Percentiles rank a stretch among this genome's conserved stretches.
Conservation (phyloP, 2,888 invertebrate genomes). For the Pilophorus perplexus region DNA sequence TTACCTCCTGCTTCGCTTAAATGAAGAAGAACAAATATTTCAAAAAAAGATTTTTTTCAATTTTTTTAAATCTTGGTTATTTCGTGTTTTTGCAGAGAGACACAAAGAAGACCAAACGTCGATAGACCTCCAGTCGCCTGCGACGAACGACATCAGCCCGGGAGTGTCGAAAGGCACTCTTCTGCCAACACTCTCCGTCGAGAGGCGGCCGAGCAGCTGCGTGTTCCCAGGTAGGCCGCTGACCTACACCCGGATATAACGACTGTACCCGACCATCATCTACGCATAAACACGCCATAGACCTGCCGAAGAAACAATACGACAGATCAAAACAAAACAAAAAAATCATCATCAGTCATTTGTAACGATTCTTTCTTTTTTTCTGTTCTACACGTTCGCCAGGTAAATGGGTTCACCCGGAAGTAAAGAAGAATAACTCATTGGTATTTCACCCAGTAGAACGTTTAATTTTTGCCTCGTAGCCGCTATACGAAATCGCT, state of each 20-base stretch:
- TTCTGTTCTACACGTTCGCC: slow-evolving; percentile 6
- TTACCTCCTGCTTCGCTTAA: too few relatives aligned
- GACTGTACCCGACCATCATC: too few relatives aligned
- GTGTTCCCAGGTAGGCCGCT: slow-evolving; percentile 36
- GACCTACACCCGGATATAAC: slow-evolving; percentile 23
- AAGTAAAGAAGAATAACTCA: not conserved
- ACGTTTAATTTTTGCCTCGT: not conserved
- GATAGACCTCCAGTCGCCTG: slow-evolving; percentile 77
- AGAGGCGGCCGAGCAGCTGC: slow-evolving; percentile 42
- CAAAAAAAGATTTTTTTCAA: too few relatives aligned
- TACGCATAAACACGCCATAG: too few relatives aligned
- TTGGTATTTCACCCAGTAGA: slow-evolving; percentile 1
- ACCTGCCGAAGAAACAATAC: too few relatives aligned
- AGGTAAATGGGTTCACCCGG: slow-evolving; percentile 8
- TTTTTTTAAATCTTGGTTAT: too few relatives aligned
- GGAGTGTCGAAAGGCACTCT: slow-evolving; percentile 47
- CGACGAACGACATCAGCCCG: slow-evolving; percentile 51
- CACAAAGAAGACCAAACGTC: slow-evolving; percentile 51
- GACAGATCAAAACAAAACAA: slow-evolving; percentile 17
- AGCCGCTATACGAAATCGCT: not conserved
- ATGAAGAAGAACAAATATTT: too few relatives aligned
- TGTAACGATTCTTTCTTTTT: not conserved
- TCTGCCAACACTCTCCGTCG: slow-evolving; percentile 47
- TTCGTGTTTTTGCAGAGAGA: not conserved
- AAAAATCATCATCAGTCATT: not conserved